Evolutionary conservation across 2,797 vertebrate species (phyloP).

Genomic region (Tachyglossus aculeatus): DNA sequence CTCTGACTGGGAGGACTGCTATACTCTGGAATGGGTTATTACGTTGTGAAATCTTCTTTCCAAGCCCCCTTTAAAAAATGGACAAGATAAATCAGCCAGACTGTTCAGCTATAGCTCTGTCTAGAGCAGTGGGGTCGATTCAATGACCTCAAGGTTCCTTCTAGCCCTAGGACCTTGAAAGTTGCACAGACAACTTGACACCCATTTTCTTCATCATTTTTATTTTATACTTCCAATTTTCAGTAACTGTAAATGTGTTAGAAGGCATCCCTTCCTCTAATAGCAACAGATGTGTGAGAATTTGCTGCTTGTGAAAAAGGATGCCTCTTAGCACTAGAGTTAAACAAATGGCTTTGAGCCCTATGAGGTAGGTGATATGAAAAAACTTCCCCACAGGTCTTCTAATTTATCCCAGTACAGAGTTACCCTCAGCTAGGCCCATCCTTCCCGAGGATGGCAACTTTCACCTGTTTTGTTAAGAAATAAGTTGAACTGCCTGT

Average conservation of each 20-base stretch:
- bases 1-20: no score
- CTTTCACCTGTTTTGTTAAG: neutral
- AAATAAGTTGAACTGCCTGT: neutral
- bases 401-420: neutral
- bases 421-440: conserved; percentile 13
- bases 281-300: conserved; percentile 40
- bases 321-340: conserved; percentile 15
- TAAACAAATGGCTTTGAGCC: conserved; percentile 42
- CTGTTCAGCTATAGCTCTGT: no score
- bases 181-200: no score
- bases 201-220: no score
- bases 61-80: no score
- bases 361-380: conserved; percentile 55
- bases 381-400: conserved; percentile 16
- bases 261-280: conserved; percentile 49
- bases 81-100: no score
- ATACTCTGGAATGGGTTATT: no score
- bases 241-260: conserved; percentile 40
- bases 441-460: conserved; percentile 44
- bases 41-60: no score
- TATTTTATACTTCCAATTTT: conserved; percentile 44
- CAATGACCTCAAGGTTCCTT: no score
- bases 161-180: no score
- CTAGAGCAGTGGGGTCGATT: no score
- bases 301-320: conserved; percentile 35